Conservation (phyloP, 2,797 vertebrate genomes). For the Geotria australis region DNA sequence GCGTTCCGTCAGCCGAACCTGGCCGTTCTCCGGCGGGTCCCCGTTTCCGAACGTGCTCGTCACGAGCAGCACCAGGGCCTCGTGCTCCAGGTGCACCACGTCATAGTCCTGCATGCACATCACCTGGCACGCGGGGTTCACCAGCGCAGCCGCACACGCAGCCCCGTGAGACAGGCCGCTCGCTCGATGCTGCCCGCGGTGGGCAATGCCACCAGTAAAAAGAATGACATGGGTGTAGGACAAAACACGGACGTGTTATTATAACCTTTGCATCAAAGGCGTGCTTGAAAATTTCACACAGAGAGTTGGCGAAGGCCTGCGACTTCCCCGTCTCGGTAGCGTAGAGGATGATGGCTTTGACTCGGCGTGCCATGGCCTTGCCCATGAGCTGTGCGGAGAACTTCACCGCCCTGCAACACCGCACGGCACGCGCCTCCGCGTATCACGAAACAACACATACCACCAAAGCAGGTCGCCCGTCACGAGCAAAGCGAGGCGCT, state of each 20-base stretch:
- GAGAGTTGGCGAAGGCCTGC: constrained; percentile 73
- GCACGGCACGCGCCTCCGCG: too few species aligned
- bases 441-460: too few species aligned
- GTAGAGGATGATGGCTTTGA: constrained; percentile 82
- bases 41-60: constrained; percentile 83
- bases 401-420: constrained; percentile 47
- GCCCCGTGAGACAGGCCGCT: too few species aligned
- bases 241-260: too few species aligned
- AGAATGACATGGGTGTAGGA: too few species aligned
- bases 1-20: constrained; percentile 17
- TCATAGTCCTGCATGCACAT: constrained; percentile 91
- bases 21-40: constrained; percentile 72
- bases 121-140: constrained; percentile 16
- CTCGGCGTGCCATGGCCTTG: constrained; percentile 90
- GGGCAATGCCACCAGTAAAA: too few species aligned
- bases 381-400: constrained; percentile 97
- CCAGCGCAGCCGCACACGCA: too few species aligned
- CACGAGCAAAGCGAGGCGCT: too few species aligned
- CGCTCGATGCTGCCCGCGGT: too few species aligned
- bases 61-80: constrained; percentile 61
- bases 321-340: constrained; percentile 91
- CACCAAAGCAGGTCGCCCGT: too few species aligned
- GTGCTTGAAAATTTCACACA: constrained; percentile 96
- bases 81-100: constrained; percentile 65
- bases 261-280: constrained; percentile 87